A percentile compares a stretch with the other conserved stretches of the same genome.
Conservation (phyloP, 2,888 invertebrate genomes). For the Proisotoma minuta region DNA sequence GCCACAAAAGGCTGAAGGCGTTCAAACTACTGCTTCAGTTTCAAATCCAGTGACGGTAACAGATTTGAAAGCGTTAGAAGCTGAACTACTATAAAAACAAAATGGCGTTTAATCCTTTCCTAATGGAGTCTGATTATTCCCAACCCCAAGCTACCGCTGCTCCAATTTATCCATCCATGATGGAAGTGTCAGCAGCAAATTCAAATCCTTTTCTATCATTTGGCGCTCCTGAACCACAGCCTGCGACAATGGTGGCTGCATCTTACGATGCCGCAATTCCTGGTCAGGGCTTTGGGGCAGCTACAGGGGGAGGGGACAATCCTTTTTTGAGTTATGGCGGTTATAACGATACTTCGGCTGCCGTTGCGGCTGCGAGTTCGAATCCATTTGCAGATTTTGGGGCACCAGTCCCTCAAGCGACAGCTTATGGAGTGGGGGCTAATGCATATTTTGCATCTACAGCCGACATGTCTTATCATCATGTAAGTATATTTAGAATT, state of each 20-base stretch:
- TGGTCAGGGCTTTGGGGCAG: neutral
- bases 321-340: slow-evolving; percentile 33
- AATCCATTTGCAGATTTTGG: slow-evolving; percentile 42
- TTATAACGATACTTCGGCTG: slow-evolving; percentile 13
- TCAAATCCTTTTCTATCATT: slow-evolving; percentile 42
- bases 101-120: slow-evolving; percentile 59
- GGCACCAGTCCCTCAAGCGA: slow-evolving; percentile 15
- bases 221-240: slow-evolving; percentile 8
- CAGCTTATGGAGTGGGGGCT: slow-evolving; percentile 7
- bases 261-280: neutral
- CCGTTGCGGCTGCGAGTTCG: slow-evolving; percentile 31
- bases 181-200: neutral
- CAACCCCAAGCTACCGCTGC: slow-evolving; percentile 7
- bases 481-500: no score
- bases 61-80: slow-evolving; percentile 72
- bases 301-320: slow-evolving; percentile 22
- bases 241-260: slow-evolving; percentile 14
- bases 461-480: slow-evolving; percentile 3
- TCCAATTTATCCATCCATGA: neutral
- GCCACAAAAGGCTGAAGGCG: neutral
- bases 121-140: slow-evolving; percentile 53
- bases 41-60: slow-evolving; percentile 66
- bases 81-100: slow-evolving; percentile 60
- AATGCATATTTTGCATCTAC: slow-evolving; percentile 7
- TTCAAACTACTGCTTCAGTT: slow-evolving; percentile 58